Base-by-base conservation (phyloP, 1,140 invertebrate species). In the Drosophila varians region DNA sequence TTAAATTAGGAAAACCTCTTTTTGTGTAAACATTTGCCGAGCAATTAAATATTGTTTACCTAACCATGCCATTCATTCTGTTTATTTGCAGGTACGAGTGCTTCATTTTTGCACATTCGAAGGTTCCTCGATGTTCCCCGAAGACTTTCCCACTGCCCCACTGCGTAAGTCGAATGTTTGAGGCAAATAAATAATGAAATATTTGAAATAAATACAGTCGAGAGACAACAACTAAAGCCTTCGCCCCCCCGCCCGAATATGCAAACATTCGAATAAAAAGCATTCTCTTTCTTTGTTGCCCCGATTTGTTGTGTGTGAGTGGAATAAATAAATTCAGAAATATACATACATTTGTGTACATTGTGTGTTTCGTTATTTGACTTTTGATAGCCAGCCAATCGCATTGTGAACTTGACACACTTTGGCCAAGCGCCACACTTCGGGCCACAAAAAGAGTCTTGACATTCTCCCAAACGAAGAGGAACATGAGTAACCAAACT, bases 331-430 rank as follows among this genome's bases (percentile, higher is more conserved):
- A 49, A 28, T 28, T 74, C 38, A 28, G 42, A 25, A 28, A n/a
- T n/a, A n/a, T n/a, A n/a, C n/a, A n/a, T n/a, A n/a, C n/a, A n/a
- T n/a, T n/a, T n/a, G 48, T 26, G 14, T 68, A 28, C 28, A 61
- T 53, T 66, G 49, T 25, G 38, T 53, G 48, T 70, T 58, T 71
- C 51, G 11, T 31, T 47, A 46, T 68, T 61, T 77, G 64, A 45
- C 57, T 84, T 84, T 65, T 61, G 62, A 74, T 53, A 70, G 49
- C 45, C 68, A 58, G 66, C 64, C 48, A 43, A 54, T 74, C 36
- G 34, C 47, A 52, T 54, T 75, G 56, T 86, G 80, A 83, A 83
- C 79, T 83, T 83, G 79, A 83, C 79, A 79, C 71, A 83, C 52
- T 64, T 74, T 43, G 46, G 36, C 38, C 53, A 57, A 72, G 56